phyloP scores from a whole-genome alignment of 2,797 vertebrate genomes.

The Spheniscus humboldti region DNA sequence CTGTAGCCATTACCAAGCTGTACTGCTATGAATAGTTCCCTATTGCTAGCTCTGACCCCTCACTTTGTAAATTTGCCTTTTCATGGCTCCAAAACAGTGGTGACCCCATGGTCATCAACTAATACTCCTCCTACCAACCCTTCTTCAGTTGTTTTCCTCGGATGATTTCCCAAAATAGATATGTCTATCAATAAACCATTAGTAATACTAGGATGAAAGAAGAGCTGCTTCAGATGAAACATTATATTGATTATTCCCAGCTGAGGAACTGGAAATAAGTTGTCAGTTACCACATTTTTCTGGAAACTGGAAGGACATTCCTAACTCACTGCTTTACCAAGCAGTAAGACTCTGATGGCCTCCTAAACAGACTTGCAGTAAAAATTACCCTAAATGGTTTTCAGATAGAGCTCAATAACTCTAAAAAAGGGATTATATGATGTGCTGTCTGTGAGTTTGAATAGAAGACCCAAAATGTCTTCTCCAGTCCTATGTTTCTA shows the following conservation, averaged over 20 bases:
- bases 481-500: neutral
- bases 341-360: neutral
- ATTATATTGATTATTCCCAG: neutral
- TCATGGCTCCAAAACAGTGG: neutral
- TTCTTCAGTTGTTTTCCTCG: neutral
- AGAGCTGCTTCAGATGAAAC: neutral
- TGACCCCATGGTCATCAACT: neutral
- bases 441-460: neutral
- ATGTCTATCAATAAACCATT: neutral
- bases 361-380: neutral
- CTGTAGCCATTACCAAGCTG: neutral
- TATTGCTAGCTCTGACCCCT: neutral
- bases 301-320: neutral
- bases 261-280: neutral
- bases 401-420: neutral
- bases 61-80: neutral
- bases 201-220: neutral
- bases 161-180: neutral
- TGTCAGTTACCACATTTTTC: neutral
- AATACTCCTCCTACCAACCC: neutral
- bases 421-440: neutral
- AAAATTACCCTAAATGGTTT: neutral
- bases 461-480: neutral
- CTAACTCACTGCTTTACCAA: neutral
- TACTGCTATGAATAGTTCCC: neutral